Conservation (phyloP, 2,113 vertebrate species). For the Myanophis thanlyinensis region DNA sequence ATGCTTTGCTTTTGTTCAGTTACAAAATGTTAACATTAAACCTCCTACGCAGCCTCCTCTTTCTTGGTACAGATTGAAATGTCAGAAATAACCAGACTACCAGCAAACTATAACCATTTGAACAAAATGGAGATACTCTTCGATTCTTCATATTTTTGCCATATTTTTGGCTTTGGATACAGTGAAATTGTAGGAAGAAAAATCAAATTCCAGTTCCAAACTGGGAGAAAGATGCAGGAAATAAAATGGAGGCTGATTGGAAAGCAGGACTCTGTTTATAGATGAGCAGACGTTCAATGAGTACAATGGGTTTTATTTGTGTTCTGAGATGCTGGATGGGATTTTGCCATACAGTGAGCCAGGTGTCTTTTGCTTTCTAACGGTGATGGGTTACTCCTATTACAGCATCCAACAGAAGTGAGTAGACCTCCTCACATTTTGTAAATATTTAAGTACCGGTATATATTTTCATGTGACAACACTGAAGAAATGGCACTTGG, state of each 20-base stretch:
- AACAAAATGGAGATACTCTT: background rate
- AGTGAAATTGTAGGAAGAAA: background rate
- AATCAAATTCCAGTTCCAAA: background rate
- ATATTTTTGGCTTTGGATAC: background rate
- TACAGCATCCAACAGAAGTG: too few relatives aligned
- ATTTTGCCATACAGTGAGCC: too few relatives aligned
- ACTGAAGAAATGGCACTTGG: too few relatives aligned
- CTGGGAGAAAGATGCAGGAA: background rate
- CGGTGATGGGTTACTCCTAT: too few relatives aligned
- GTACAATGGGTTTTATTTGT: too few relatives aligned
- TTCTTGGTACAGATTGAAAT: slow-evolving; percentile 13
- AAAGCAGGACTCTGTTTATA: background rate
- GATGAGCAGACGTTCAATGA: background rate
- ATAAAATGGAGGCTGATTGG: too few relatives aligned
- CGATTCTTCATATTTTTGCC: background rate
- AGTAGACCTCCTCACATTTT: too few relatives aligned
- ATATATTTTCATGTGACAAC: too few relatives aligned
- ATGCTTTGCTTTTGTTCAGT: background rate
- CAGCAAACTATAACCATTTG: background rate
- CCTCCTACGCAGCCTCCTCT: background rate
- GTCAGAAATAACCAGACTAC: slow-evolving; percentile 22
- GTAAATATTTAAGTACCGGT: too few relatives aligned
- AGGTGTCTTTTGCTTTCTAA: too few relatives aligned
- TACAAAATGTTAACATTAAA: background rate
- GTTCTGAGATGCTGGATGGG: too few relatives aligned